Conservation (phyloP, 2,888 invertebrate genomes). For the Sesamia inferens region DNA sequence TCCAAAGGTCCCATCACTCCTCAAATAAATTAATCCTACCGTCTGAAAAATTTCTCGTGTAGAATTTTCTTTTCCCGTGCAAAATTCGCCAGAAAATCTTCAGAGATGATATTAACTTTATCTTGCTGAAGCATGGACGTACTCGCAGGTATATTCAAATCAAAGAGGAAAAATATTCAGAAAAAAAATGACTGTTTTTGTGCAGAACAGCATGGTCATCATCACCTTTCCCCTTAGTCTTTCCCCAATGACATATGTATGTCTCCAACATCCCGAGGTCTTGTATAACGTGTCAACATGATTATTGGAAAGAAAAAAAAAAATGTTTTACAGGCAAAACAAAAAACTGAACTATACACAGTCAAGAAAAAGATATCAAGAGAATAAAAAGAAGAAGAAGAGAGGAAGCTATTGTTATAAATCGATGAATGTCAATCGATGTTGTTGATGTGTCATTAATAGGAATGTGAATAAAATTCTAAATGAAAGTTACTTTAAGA, state of each 20-base stretch:
- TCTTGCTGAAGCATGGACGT: not conserved
- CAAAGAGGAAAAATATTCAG: not conserved
- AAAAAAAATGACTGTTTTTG: not conserved
- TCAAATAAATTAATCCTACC: slow-evolving; percentile 51
- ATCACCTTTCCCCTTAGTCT: no score
- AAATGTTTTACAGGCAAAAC: no score
- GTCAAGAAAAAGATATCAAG: no score
- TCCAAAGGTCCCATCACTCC: slow-evolving; percentile 33
- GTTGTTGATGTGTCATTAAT: slow-evolving; percentile 15
- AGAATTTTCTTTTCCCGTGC: slow-evolving; percentile 33
- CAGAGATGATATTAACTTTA: not conserved
- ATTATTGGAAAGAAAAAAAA: no score
- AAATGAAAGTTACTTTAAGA: no score
- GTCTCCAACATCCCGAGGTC: no score
- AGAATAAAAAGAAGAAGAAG: no score
- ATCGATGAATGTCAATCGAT: slow-evolving; percentile 51
- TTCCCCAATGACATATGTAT: no score
- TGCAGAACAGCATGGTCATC: not conserved
- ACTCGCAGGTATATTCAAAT: not conserved
- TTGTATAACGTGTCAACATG: no score
- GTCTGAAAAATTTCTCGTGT: slow-evolving; percentile 45
- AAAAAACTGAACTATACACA: no score
- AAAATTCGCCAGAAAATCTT: slow-evolving; percentile 20
- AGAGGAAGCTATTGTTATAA: slow-evolving; percentile 50
- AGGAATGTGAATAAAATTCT: no score